Percentiles rank a stretch among this genome's conserved stretches.
phyloP scores from a whole-genome alignment of 2,888 invertebrate species.

The Boloria selene region DNA sequence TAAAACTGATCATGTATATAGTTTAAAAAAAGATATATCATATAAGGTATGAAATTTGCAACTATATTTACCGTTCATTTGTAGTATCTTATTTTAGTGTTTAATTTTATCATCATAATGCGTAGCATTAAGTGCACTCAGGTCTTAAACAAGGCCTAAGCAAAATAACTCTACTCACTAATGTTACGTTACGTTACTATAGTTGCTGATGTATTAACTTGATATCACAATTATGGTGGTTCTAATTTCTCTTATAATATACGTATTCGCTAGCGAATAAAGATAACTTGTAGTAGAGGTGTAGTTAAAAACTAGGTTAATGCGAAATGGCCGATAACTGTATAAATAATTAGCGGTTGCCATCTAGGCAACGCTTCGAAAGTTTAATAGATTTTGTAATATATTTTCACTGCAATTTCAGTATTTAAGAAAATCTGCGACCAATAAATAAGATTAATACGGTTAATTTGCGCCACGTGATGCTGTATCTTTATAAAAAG shows the following conservation, averaged over 20 bases:
- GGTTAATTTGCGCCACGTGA: no score
- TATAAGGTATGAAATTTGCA: no score
- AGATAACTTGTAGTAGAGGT: constrained; percentile 10
- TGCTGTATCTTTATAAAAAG: no score
- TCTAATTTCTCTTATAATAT: not conserved
- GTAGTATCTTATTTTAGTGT: no score
- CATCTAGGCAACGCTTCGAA: constrained; percentile 24
- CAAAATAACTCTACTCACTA: constrained; percentile 4
- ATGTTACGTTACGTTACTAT: constrained; percentile 4
- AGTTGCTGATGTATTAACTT: constrained; percentile 3
- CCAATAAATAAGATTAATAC: no score
- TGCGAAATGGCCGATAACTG: constrained; percentile 44
- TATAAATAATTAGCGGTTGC: constrained; percentile 39
- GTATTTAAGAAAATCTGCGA: no score
- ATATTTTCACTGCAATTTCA: not conserved
- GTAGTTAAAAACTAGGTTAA: constrained; percentile 43
- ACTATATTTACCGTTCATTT: no score
- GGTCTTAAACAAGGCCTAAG: constrained; percentile 20
- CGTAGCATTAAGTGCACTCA: no score
- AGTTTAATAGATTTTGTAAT: constrained; percentile 17
- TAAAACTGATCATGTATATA: no score
- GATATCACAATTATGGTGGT: constrained; percentile 10
- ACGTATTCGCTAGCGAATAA: constrained; percentile 14
- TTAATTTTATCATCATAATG: no score
- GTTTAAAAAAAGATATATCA: no score